These are phyloP conservation scores for Ellobius talpinus DNA, from an alignment of 2,113 vertebrate genomes.

Conservation along the genomic window DNA sequence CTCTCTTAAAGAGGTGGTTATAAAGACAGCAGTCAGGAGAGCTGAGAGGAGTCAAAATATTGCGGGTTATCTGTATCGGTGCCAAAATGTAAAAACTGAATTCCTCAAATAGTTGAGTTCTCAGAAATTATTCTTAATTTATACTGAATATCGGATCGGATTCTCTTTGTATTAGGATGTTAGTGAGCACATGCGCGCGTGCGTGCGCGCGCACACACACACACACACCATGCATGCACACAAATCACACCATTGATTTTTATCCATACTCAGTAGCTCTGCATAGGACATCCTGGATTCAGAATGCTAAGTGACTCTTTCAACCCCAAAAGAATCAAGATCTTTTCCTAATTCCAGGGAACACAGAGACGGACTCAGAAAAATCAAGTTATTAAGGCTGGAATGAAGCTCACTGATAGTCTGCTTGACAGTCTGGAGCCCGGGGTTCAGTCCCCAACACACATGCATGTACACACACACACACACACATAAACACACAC, in stretches of 20 bases:
- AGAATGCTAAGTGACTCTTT: background rate
- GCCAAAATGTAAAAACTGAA: background rate
- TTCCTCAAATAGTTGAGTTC: background rate
- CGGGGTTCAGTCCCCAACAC: background rate
- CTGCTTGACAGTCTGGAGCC: background rate
- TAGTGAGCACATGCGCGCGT: background rate
- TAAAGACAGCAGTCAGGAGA: background rate
- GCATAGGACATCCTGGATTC: background rate
- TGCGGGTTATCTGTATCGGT: background rate
- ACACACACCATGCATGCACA: background rate
- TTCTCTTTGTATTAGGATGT: background rate
- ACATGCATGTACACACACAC: background rate
- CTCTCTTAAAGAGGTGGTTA: background rate
- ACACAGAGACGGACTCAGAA: background rate
- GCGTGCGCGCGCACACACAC: background rate
- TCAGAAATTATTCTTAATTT: background rate
- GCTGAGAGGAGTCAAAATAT: fast-evolving
- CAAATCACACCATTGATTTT: background rate
- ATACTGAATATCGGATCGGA: background rate
- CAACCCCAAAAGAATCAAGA: background rate
- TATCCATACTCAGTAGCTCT: background rate
- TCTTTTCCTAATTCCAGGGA: background rate
- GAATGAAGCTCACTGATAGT: background rate
- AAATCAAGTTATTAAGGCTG: background rate
- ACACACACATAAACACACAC: background rate